Conservation (phyloP, 2,113 vertebrate genomes). For the Chelonoidis abingdonii region DNA sequence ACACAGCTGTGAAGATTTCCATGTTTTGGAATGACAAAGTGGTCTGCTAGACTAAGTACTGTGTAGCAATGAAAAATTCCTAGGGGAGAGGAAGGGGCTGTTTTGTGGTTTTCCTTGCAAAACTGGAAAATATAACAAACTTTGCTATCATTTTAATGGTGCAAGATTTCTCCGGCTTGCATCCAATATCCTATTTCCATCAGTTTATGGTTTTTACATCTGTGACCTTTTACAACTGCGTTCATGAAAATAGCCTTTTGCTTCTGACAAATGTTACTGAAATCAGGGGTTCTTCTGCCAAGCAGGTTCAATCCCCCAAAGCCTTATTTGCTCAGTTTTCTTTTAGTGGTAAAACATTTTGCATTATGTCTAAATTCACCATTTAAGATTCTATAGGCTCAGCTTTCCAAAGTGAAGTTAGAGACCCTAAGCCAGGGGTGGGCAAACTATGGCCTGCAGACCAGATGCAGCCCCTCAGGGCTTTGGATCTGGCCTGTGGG, state of each 20-base stretch:
- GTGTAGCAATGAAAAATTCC: background rate
- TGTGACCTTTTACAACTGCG: background rate
- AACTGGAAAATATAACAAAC: background rate
- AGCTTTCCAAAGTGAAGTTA: background rate
- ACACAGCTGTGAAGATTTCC: fast-evolving
- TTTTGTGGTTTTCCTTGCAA: background rate
- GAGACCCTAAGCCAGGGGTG: background rate
- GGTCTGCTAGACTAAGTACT: background rate
- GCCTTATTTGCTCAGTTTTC: background rate
- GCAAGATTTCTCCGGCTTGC: background rate
- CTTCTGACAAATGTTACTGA: background rate
- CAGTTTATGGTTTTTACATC: background rate
- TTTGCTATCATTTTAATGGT: background rate
- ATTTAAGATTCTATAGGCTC: background rate
- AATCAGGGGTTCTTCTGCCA: background rate
- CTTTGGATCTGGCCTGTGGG: too few species aligned
- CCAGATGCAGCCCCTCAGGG: too few species aligned
- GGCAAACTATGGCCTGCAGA: too few species aligned
- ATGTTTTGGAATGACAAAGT: background rate
- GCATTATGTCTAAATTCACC: background rate
- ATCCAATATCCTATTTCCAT: background rate
- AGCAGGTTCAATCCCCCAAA: background rate
- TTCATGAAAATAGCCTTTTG: background rate
- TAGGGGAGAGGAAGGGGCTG: background rate
- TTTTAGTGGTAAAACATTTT: background rate